A percentile compares a stretch with the other conserved stretches of the same genome.
Evolutionary conservation across 2,888 invertebrate genomes (phyloP).

Genomic region (Ennomos fuscantarius): DNA sequence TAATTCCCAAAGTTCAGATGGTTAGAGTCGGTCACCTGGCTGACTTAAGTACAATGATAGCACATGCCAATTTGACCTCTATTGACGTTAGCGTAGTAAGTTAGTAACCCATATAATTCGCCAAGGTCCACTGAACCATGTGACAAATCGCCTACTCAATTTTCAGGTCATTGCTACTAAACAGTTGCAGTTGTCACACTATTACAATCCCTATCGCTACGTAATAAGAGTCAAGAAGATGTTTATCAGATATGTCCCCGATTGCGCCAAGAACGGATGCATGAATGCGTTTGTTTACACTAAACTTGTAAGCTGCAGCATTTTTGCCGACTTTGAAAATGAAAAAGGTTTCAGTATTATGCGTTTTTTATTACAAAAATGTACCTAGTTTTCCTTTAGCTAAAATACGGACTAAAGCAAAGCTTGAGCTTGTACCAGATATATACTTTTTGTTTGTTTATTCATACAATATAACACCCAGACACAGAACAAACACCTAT

Average conservation of each 20-base stretch:
- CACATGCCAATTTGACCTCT: no score
- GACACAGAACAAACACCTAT: no score
- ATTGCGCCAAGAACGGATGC: conserved; percentile 7
- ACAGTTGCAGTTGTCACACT: not conserved
- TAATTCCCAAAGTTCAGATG: no score
- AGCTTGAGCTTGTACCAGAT: no score
- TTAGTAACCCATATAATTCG: conserved; percentile 9
- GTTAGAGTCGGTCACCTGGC: no score
- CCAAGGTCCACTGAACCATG: conserved; percentile 9
- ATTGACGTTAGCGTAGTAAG: not conserved
- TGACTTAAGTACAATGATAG: no score
- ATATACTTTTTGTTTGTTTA: no score
- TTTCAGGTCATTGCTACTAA: conserved; percentile 12
- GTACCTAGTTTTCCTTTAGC: no score
- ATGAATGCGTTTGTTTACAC: conserved; percentile 5
- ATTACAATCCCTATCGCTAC: conserved; percentile 2
- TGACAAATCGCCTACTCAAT: conserved; percentile 13
- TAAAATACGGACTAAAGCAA: no score
- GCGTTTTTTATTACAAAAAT: no score
- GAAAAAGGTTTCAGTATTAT: no score
- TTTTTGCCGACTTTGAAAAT: not conserved
- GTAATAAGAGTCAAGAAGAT: not conserved
- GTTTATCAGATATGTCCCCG: not conserved
- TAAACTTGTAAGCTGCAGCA: not conserved
- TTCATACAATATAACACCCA: no score